Conservation (phyloP, 2,113 vertebrate genomes). For the Alectura lathami region DNA sequence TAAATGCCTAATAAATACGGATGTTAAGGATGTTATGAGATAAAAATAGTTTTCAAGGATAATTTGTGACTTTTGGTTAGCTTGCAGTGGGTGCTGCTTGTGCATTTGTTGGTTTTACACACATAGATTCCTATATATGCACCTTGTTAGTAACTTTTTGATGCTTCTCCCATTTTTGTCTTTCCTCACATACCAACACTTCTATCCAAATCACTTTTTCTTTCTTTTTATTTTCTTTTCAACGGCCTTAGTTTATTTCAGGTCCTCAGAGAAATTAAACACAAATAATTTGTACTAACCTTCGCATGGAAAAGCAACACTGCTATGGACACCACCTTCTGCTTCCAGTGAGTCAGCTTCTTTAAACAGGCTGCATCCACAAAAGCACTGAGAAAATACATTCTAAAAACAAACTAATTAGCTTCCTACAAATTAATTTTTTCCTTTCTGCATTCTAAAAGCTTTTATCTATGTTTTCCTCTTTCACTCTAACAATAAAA, state of each 20-base stretch:
- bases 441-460: neutral
- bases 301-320: neutral
- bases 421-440: neutral
- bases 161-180: neutral
- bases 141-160: neutral
- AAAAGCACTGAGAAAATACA: neutral
- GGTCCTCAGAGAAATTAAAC: neutral
- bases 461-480: neutral
- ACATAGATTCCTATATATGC: no score
- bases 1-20: neutral
- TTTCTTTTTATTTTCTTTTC: neutral
- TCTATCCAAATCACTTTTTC: neutral
- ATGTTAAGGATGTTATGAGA: neutral
- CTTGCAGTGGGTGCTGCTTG: neutral
- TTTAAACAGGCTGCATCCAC: neutral
- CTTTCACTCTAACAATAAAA: constrained; percentile 4
- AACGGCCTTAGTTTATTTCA: neutral
- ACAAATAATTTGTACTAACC: neutral
- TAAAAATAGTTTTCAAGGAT: neutral
- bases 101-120: neutral
- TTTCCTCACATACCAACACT: neutral
- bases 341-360: neutral
- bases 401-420: constrained; percentile 10
- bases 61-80: neutral
- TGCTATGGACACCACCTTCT: neutral